A percentile compares a stretch with the other conserved stretches of the same genome.
Conservation (phyloP, 2,113 vertebrate genomes). For the Cryptotis parvus region DNA sequence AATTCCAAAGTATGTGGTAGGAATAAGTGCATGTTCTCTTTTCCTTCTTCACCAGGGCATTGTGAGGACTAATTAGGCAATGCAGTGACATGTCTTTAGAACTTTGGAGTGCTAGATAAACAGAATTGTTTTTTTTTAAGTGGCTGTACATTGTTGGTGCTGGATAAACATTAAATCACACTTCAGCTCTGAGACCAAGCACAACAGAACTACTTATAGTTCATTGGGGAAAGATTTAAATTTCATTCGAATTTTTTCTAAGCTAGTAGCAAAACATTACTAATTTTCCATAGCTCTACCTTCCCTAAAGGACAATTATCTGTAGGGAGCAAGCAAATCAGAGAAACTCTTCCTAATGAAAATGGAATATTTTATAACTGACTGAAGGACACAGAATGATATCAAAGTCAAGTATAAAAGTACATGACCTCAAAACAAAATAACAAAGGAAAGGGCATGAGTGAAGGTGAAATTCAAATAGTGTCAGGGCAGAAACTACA, state of each 20-base stretch:
- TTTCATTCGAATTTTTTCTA: conserved; percentile 48
- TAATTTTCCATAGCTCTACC: conserved; percentile 38
- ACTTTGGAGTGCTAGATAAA: conserved; percentile 67
- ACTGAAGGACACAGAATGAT: not conserved
- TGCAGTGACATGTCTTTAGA: conserved; percentile 55
- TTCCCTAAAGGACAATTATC: conserved; percentile 44
- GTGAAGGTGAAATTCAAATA: conserved; percentile 8
- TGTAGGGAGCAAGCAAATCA: not conserved
- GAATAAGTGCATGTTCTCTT: not conserved
- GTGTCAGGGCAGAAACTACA: not conserved
- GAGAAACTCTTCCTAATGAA: conserved; percentile 5
- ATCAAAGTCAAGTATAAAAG: not conserved
- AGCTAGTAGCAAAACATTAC: conserved; percentile 54
- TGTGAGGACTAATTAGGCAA: conserved; percentile 49
- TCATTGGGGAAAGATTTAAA: conserved; percentile 62
- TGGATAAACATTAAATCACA: conserved; percentile 75
- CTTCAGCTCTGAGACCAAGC: conserved; percentile 62
- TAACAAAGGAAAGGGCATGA: too few relatives aligned
- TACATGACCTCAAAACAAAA: not conserved
- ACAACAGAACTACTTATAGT: conserved; percentile 51
- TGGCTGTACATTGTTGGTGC: conserved; percentile 54
- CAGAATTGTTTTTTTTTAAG: conserved; percentile 68
- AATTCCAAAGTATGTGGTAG: not conserved
- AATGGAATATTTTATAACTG: conserved; percentile 15
- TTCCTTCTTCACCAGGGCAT: conserved; percentile 8